Percentiles rank a stretch among this genome's conserved stretches.
Conservation (phyloP, 2,797 vertebrate genomes). For the Semaprochilodus insignis region DNA sequence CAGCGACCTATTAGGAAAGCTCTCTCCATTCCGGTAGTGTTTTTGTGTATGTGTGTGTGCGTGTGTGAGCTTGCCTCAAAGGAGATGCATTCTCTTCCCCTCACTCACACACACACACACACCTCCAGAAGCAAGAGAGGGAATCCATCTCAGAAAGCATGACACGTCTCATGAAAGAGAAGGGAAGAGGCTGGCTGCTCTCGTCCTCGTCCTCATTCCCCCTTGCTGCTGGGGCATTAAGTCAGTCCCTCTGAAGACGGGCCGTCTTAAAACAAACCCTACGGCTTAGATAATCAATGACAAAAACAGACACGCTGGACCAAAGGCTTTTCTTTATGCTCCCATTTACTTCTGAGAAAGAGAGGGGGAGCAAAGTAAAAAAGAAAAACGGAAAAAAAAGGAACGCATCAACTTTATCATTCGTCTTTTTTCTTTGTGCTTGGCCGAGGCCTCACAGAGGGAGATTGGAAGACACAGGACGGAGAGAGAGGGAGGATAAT, state of each 20-base stretch:
- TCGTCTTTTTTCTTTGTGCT: conserved; percentile 56
- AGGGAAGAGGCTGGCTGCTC: conserved; percentile 47
- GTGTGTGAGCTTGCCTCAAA: conserved; percentile 35
- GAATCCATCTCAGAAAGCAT: conserved; percentile 50
- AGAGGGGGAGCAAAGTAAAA: conserved; percentile 48
- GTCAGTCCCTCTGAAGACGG: conserved; percentile 56
- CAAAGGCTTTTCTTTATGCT: conserved; percentile 56
- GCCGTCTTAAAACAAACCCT: conserved; percentile 60
- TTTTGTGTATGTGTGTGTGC: conserved; percentile 1
- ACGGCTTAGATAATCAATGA: conserved; percentile 64
- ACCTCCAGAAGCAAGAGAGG: conserved; percentile 31
- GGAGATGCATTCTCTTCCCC: conserved; percentile 42
- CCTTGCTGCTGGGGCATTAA: conserved; percentile 54
- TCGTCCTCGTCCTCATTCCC: conserved; percentile 43
- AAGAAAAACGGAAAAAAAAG: background rate
- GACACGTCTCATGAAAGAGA: conserved; percentile 58
- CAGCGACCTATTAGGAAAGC: conserved; percentile 45
- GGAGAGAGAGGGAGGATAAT: background rate
- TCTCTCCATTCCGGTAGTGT: conserved; percentile 30
- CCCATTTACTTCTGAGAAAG: conserved; percentile 59
- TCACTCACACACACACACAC: conserved; percentile 25
- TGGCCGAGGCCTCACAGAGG: conserved; percentile 69
- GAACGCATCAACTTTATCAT: conserved; percentile 47
- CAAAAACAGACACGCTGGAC: conserved; percentile 58
- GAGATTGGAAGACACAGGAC: conserved; percentile 66